A percentile compares a stretch with the other conserved stretches of the same genome.
These are phyloP conservation scores for Psylliodes chrysocephalus DNA, from an alignment of 2,888 invertebrate genomes.

Conservation along the genomic window DNA sequence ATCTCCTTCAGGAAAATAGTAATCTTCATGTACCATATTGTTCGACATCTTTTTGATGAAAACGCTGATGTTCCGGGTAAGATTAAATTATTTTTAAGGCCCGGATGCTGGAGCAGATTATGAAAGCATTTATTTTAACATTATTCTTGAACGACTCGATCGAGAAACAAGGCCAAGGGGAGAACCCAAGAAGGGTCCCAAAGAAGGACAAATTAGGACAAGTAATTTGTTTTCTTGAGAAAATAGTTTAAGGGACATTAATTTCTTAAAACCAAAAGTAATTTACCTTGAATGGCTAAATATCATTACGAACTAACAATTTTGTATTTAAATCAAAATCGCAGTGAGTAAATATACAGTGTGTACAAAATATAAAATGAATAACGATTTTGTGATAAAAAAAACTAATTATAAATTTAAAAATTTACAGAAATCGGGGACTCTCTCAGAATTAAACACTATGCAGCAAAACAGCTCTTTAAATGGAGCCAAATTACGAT, in stretches of 20 bases:
- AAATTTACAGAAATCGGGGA: too few species aligned
- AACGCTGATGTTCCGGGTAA: not conserved
- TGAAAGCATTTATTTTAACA: constrained; percentile 1
- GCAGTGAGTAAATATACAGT: too few species aligned
- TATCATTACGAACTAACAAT: too few species aligned
- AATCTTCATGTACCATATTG: not conserved
- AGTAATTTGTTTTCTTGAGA: not conserved
- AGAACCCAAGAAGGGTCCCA: not conserved
- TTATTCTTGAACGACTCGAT: not conserved
- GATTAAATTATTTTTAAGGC: not conserved
- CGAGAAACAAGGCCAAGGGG: not conserved
- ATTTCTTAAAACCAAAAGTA: not conserved
- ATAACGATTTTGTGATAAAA: too few species aligned
- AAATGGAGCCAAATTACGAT: too few species aligned
- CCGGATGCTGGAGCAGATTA: not conserved
- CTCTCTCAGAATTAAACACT: too few species aligned
- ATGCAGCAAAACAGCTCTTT: too few species aligned
- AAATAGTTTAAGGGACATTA: not conserved
- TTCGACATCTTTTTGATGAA: not conserved
- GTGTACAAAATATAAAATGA: too few species aligned
- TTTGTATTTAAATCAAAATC: too few species aligned
- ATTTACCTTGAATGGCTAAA: too few species aligned
- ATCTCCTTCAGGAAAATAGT: not conserved
- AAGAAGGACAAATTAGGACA: not conserved
- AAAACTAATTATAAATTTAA: too few species aligned